Evolutionary conservation across 2,113 vertebrate genomes (phyloP).

Genomic region (Tamias sibiricus): DNA sequence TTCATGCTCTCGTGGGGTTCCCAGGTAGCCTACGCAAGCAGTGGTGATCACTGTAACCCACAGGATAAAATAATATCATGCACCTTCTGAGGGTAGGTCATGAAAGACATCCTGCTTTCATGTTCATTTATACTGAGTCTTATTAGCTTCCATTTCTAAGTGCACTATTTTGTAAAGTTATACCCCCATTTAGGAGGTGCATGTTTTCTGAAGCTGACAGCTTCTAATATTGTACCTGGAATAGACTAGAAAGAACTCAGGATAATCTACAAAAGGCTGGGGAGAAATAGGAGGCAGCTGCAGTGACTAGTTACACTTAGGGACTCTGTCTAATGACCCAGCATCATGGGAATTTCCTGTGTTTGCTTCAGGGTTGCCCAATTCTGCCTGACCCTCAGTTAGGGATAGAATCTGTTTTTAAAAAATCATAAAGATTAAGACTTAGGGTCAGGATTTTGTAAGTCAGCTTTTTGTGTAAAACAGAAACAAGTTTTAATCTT

Average conservation of each 20-base stretch:
- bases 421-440: not conserved
- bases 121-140: not conserved
- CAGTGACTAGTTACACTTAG: too few species aligned
- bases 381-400: not conserved
- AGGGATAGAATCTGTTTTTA: not conserved
- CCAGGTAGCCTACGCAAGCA: not conserved
- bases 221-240: not conserved
- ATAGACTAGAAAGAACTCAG: not conserved
- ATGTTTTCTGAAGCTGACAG: not conserved
- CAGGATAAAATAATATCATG: not conserved
- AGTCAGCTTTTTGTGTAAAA: slow-evolving; percentile 14
- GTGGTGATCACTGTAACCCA: not conserved
- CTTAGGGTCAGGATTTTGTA: slow-evolving; percentile 31
- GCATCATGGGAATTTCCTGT: not conserved
- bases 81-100: not conserved
- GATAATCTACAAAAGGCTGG: not conserved
- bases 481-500: not conserved
- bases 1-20: not conserved
- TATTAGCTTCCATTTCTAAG: not conserved
- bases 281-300: not conserved
- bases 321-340: not conserved
- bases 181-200: accelerated
- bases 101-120: not conserved
- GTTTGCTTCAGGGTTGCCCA: not conserved
- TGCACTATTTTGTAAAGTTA: not conserved